Percentiles rank a stretch among this genome's conserved stretches.
These are phyloP conservation scores for Octodonta nipae DNA, from an alignment of 2,888 invertebrate species.

Conservation along the genomic window DNA sequence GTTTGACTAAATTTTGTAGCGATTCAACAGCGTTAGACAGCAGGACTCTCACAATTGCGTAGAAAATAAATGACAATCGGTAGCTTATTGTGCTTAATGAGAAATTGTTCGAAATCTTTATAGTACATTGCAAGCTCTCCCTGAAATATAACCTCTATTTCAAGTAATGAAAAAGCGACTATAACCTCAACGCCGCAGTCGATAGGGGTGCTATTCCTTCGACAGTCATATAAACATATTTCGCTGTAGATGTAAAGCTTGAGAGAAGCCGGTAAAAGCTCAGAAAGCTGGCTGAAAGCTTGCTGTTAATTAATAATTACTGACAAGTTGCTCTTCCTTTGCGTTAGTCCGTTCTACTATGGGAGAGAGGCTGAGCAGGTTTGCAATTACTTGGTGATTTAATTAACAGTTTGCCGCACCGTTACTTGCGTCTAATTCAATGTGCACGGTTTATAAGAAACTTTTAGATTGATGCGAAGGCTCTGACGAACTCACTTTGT, in stretches of 20 bases:
- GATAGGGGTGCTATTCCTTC: constrained; percentile 17
- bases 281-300: constrained; percentile 39
- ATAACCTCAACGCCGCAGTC: constrained; percentile 7
- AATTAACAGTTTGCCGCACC: constrained; percentile 32
- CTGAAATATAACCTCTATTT: constrained; percentile 20
- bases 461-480: constrained; percentile 4
- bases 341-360: constrained; percentile 30
- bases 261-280: constrained; percentile 39
- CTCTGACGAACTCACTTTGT: constrained; percentile 1
- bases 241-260: constrained; percentile 32
- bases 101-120: constrained; percentile 37
- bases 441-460: constrained; percentile 18
- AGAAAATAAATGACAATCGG: constrained; percentile 36
- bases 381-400: constrained; percentile 31
- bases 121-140: constrained; percentile 20
- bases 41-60: constrained; percentile 34
- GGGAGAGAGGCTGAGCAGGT: constrained; percentile 22
- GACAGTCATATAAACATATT: constrained; percentile 34
- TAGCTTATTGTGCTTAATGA: constrained; percentile 35
- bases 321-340: constrained; percentile 40
- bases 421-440: constrained; percentile 25
- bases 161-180: constrained; percentile 14
- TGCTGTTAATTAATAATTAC: constrained; percentile 43
- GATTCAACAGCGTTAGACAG: constrained; percentile 25
- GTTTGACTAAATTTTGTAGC: constrained; percentile 27